Evolutionary conservation across 2,113 vertebrate species (phyloP).

Genomic region (Vulpes ferrilata): DNA sequence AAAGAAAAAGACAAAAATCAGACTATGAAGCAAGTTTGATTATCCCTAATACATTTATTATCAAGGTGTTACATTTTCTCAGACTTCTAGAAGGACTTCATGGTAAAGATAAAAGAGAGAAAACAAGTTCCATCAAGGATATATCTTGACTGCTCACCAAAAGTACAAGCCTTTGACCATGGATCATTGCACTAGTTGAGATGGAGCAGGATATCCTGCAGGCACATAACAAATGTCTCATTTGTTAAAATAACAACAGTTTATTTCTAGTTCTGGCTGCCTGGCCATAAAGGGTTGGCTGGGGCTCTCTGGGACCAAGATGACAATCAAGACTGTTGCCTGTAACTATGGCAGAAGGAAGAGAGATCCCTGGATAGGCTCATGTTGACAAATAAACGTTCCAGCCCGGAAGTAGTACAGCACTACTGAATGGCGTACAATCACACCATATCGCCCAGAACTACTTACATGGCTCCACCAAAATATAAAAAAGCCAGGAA

Average conservation of each 20-base stretch:
- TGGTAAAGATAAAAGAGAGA: not conserved
- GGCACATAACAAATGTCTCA: not conserved
- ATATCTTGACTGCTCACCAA: not conserved
- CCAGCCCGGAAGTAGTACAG: not conserved
- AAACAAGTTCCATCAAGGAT: not conserved
- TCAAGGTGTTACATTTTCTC: slow-evolving; percentile 35
- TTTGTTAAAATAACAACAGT: not conserved
- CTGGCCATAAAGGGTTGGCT: not conserved
- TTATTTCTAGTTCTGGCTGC: not conserved
- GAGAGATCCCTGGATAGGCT: not conserved
- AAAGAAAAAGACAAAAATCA: not conserved
- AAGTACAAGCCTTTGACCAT: not conserved
- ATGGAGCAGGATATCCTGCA: not conserved
- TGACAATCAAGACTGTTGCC: not conserved
- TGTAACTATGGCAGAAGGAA: not conserved
- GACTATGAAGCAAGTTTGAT: slow-evolving; percentile 2
- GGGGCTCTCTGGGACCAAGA: not conserved
- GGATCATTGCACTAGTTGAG: not conserved
- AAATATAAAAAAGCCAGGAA: not conserved
- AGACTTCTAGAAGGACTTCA: not conserved
- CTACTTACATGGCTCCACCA: not conserved
- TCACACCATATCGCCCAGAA: not conserved
- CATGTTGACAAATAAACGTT: not conserved
- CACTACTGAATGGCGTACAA: not conserved
- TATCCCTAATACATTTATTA: slow-evolving; percentile 7